These are phyloP conservation scores for Trachymyrmex septentrionalis DNA, from an alignment of 1,140 invertebrate genomes.

Conservation along the genomic window DNA sequence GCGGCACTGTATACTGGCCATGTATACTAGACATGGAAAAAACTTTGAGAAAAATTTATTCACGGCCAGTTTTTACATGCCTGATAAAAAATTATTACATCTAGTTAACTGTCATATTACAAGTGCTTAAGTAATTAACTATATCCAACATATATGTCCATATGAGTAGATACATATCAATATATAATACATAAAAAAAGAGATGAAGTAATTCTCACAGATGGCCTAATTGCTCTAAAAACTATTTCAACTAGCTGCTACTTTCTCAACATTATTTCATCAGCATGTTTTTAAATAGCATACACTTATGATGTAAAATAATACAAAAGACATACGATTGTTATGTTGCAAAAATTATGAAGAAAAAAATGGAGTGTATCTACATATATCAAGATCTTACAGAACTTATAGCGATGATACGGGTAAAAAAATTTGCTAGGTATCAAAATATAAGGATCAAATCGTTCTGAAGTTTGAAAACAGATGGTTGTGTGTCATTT, in stretches of 20 bases:
- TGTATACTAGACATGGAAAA: constrained; percentile 49
- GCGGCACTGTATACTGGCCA: constrained; percentile 75
- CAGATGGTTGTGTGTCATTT: constrained; percentile 65
- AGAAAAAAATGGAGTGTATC: constrained; percentile 35
- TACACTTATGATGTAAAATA: constrained; percentile 67
- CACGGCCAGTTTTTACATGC: constrained; percentile 58
- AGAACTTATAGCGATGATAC: constrained; percentile 31
- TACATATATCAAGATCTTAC: constrained; percentile 34
- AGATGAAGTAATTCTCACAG: constrained; percentile 30
- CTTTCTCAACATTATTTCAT: constrained; percentile 19
- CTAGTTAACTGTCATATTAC: constrained; percentile 15
- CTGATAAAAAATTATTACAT: constrained; percentile 21
- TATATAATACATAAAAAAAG: constrained; percentile 24
- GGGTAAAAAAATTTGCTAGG: constrained; percentile 40
- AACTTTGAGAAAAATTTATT: constrained; percentile 49
- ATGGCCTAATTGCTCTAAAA: constrained; percentile 13
- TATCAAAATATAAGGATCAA: constrained; percentile 60
- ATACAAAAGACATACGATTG: constrained; percentile 30
- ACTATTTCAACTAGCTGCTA: constrained; percentile 46
- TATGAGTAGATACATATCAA: constrained; percentile 15
- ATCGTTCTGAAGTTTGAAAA: constrained; percentile 79
- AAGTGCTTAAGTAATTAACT: constrained; percentile 46
- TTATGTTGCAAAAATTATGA: constrained; percentile 52
- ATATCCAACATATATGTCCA: constrained; percentile 43
- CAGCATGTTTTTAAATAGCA: constrained; percentile 35